phyloP scores from a whole-genome alignment of 37 sponge, comb jelly and placozoan species.

The Theonella swinhoei region DNA sequence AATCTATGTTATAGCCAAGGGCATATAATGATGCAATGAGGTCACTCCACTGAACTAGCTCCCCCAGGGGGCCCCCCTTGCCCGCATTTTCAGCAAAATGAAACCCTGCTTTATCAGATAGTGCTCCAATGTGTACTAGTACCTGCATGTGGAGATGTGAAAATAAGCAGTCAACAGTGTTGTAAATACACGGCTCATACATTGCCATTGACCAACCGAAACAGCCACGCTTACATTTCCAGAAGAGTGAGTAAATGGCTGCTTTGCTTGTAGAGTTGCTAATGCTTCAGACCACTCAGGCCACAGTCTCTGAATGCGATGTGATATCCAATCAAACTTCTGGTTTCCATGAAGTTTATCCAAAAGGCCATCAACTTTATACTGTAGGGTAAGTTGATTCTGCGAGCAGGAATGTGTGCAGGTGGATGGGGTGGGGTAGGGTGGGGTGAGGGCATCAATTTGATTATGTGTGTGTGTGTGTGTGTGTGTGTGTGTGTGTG shows the following conservation, averaged over 20 bases:
- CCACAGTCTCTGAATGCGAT: slow-evolving; percentile 33
- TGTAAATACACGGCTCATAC: too few species aligned
- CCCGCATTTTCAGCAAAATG: slow-evolving; percentile 73
- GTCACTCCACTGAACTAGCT: slow-evolving; percentile 88
- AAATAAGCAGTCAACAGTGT: too few species aligned
- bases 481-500: too few species aligned
- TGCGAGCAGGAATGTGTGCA: neutral
- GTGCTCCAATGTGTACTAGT: slow-evolving; percentile 48
- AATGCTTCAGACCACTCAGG: slow-evolving; percentile 26
- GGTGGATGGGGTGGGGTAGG: neutral
- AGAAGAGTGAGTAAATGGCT: slow-evolving; percentile 20
- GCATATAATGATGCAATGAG: slow-evolving; percentile 59
- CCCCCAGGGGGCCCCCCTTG: slow-evolving; percentile 81
- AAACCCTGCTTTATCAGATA: slow-evolving; percentile 54
- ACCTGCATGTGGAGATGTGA: too few species aligned
- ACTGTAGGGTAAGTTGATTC: neutral
- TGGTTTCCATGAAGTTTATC: slow-evolving; percentile 1
- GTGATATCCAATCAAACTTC: slow-evolving; percentile 58
- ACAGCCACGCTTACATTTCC: neutral
- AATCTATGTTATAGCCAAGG: slow-evolving; percentile 53
- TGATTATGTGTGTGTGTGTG: too few species aligned
- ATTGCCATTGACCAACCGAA: too few species aligned
- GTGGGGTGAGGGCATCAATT: too few species aligned
- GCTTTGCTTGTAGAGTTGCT: neutral
- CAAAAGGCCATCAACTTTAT: slow-evolving; percentile 24